A percentile compares a stretch with the other conserved stretches of the same genome.
These are phyloP conservation scores for Hartigia nigra DNA, from an alignment of 2,888 invertebrate genomes.

Conservation along the genomic window DNA sequence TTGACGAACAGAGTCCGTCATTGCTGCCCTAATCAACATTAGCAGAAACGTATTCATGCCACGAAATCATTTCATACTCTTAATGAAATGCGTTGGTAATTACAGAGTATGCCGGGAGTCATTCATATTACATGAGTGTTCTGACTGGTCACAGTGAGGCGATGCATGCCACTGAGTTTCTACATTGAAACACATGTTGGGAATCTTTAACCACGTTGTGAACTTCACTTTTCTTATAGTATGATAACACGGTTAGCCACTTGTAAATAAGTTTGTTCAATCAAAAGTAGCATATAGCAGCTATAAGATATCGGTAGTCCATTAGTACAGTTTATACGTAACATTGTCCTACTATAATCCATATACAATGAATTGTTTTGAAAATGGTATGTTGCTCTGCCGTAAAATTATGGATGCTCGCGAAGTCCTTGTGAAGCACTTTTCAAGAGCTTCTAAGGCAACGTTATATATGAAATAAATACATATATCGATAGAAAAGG, in stretches of 20 bases:
- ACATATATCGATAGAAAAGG: background rate
- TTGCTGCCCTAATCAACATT: constrained; percentile 30
- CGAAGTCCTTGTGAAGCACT: no score
- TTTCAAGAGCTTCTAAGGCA: background rate
- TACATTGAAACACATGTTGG: constrained; percentile 3
- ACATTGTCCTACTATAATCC: background rate
- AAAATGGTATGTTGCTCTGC: background rate
- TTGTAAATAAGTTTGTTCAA: background rate
- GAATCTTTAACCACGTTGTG: background rate
- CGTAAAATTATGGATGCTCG: background rate
- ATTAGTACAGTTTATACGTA: background rate
- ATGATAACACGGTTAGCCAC: background rate
- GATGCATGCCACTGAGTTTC: background rate
- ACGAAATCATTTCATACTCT: constrained; percentile 55
- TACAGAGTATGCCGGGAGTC: constrained; percentile 31
- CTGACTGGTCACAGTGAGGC: background rate
- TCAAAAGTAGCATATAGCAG: background rate
- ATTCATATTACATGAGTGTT: constrained; percentile 17
- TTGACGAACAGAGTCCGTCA: background rate
- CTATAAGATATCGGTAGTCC: background rate
- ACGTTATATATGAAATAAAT: background rate
- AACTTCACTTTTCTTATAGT: background rate
- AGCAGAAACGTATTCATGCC: constrained; percentile 46
- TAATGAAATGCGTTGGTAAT: constrained; percentile 55
- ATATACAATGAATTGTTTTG: background rate